Percentiles rank a stretch among this genome's conserved stretches.
Conservation (phyloP, 2,113 vertebrate species). For the Platichthys stellatus region DNA sequence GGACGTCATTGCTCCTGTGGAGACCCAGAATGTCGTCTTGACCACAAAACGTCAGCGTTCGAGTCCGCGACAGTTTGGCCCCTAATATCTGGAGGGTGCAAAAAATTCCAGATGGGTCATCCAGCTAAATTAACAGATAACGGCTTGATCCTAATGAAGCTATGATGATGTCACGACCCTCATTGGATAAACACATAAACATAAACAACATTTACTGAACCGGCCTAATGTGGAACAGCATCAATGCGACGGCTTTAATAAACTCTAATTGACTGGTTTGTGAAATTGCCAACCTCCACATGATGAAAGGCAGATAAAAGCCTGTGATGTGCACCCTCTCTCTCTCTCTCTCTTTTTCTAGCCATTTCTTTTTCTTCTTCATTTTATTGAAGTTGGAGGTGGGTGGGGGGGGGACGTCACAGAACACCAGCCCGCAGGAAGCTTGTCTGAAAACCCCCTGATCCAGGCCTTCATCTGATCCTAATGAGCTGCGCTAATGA, state of each 20-base stretch:
- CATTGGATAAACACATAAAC: not conserved
- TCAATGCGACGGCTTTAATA: conserved; percentile 50
- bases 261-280: conserved; percentile 73
- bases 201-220: not conserved
- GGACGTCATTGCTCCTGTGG: not conserved
- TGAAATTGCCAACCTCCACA: conserved; percentile 67
- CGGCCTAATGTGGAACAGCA: conserved; percentile 33
- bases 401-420: conserved; percentile 16
- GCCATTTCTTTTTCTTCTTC: not conserved
- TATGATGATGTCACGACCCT: conserved; percentile 3
- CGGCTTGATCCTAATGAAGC: conserved; percentile 7
- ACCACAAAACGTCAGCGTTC: too few relatives aligned
- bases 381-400: conserved; percentile 45
- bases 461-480: conserved; percentile 59
- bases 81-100: too few relatives aligned
- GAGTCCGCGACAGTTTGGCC: too few relatives aligned
- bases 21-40: too few relatives aligned
- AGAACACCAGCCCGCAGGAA: conserved; percentile 54
- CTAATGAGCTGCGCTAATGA: conserved; percentile 72
- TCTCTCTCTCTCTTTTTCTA: not conserved
- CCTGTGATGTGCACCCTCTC: conserved; percentile 64
- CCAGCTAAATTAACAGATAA: not conserved
- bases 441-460: conserved; percentile 42
- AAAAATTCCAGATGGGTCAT: too few relatives aligned
- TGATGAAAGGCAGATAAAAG: conserved; percentile 77